Conservation (phyloP, 1,140 invertebrate genomes). For the Theocolax elegans region DNA sequence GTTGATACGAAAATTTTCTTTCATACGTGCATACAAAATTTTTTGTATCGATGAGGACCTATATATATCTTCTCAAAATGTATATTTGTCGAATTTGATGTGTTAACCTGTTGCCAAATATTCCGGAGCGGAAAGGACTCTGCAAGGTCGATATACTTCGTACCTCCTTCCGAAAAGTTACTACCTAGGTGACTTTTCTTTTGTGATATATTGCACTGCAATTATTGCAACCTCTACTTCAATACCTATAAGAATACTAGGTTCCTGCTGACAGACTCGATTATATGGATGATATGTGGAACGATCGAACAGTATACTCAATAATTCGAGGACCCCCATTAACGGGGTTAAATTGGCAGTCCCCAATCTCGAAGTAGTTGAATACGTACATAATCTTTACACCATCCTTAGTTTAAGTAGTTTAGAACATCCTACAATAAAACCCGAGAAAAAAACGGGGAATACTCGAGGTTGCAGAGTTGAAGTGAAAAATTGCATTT, state of each 20-base stretch:
- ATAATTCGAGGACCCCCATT: constrained; percentile 42
- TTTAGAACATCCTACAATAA: constrained; percentile 2
- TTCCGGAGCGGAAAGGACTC: constrained; percentile 25
- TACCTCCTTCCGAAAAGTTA: constrained; percentile 7
- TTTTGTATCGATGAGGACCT: neutral
- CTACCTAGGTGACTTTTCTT: neutral
- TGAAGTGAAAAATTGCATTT: neutral
- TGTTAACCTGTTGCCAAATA: constrained; percentile 21
- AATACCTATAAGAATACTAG: neutral
- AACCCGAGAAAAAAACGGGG: constrained; percentile 8
- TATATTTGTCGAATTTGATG: constrained; percentile 9
- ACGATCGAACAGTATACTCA: constrained; percentile 10
- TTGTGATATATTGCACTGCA: no score
- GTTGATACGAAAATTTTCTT: constrained; percentile 17
- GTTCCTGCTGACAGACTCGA: constrained; percentile 31
- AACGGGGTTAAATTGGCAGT: constrained; percentile 44
- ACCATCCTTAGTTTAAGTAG: constrained; percentile 10
- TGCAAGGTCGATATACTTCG: constrained; percentile 20
- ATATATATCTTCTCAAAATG: neutral
- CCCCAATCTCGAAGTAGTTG: constrained; percentile 15
- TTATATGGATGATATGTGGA: neutral
- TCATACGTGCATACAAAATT: neutral
- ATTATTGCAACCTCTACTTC: no score
- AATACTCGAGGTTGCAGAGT: neutral
- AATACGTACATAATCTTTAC: constrained; percentile 11